Conservation (phyloP, 2,888 invertebrate species). For the Acleris cristana region DNA sequence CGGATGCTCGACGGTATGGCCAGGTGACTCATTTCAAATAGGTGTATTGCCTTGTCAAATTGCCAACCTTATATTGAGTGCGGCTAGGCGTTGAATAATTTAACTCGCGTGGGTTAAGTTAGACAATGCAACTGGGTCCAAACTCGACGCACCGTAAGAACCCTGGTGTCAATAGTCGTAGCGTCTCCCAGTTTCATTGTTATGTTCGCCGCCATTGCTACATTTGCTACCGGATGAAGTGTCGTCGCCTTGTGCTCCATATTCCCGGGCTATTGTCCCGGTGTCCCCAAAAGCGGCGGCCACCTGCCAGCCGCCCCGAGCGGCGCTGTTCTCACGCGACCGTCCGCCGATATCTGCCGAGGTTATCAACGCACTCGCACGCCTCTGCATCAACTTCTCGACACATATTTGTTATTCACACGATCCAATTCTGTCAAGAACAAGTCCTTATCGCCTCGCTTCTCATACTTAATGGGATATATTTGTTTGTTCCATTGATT, state of each 20-base stretch:
- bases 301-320: slow-evolving; percentile 42
- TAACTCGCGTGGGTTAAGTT: slow-evolving; percentile 18
- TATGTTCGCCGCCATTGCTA: slow-evolving; percentile 56
- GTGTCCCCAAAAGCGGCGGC: slow-evolving; percentile 45
- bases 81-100: slow-evolving; percentile 20
- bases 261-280: slow-evolving; percentile 67
- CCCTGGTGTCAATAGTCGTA: slow-evolving; percentile 64
- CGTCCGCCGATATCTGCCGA: slow-evolving; percentile 20
- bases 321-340: slow-evolving; percentile 18
- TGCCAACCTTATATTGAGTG: slow-evolving; percentile 24
- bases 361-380: slow-evolving; percentile 31
- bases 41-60: slow-evolving; percentile 24
- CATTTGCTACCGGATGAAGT: slow-evolving; percentile 58
- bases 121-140: slow-evolving; percentile 19
- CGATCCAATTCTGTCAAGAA: slow-evolving; percentile 70
- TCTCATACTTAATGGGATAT: slow-evolving; percentile 55
- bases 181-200: slow-evolving; percentile 71
- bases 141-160: slow-evolving; percentile 13
- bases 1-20: slow-evolving; percentile 26
- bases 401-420: slow-evolving; percentile 67
- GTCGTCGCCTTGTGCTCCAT: slow-evolving; percentile 71
- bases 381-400: slow-evolving; percentile 28
- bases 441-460: slow-evolving; percentile 53
- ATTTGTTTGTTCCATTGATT: slow-evolving; percentile 17
- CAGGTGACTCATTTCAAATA: slow-evolving; percentile 27